Evolutionary conservation across 2,797 vertebrate genomes (phyloP).

Genomic region (Myripristis jacobus): DNA sequence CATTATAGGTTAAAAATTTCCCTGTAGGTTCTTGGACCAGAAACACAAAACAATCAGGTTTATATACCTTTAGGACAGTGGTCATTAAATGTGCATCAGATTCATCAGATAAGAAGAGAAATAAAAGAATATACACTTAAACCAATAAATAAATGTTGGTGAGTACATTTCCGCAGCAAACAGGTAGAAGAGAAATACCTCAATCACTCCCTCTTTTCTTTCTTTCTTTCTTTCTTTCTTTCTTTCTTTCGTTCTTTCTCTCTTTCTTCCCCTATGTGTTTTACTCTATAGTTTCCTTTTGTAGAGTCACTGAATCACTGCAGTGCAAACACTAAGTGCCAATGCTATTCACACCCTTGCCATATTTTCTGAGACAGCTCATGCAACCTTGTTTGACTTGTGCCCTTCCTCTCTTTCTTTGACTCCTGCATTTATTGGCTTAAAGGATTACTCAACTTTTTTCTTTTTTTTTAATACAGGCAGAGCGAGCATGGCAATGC

Average conservation of each 20-base stretch:
- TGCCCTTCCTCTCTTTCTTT: slow-evolving; percentile 59
- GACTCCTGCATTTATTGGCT: slow-evolving; percentile 75
- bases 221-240: slow-evolving; percentile 31
- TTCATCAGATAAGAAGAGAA: not conserved
- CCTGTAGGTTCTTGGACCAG: not conserved
- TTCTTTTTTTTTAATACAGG: slow-evolving; percentile 49
- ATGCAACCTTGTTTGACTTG: slow-evolving; percentile 50
- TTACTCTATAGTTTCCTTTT: slow-evolving; percentile 10
- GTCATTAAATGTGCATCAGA: not conserved
- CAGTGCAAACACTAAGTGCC: slow-evolving; percentile 27
- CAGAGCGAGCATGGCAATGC: slow-evolving; percentile 43
- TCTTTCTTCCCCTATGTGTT: slow-evolving; percentile 22
- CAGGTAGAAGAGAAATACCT: slow-evolving; percentile 7
- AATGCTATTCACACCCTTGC: slow-evolving; percentile 34
- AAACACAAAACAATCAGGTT: not conserved
- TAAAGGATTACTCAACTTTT: slow-evolving; percentile 75
- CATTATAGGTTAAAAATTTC: no score
- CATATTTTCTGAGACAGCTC: slow-evolving; percentile 43
- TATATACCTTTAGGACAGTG: not conserved
- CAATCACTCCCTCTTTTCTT: slow-evolving; percentile 2
- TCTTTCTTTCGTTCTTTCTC: slow-evolving; percentile 16
- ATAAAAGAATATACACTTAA: not conserved
- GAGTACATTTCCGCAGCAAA: slow-evolving; percentile 7
- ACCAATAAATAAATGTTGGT: not conserved
- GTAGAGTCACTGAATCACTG: slow-evolving; percentile 50